Evolutionary conservation across 2,113 vertebrate genomes (phyloP), one percentile per base, ranked within the genome.

Genomic region (Zapus hudsonius): DNA sequence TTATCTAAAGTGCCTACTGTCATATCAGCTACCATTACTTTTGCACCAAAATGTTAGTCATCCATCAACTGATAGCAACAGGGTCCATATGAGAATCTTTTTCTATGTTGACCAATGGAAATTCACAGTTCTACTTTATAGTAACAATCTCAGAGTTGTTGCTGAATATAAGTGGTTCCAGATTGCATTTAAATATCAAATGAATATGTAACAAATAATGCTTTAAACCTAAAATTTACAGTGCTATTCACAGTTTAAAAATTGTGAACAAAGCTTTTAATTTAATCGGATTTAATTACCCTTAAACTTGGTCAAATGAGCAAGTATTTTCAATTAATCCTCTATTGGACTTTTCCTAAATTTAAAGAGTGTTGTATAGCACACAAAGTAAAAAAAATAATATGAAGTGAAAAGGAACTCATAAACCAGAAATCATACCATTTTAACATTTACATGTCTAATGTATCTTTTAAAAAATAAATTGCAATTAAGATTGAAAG

Each of bases 391-490:
- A 76, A 2, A 89, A 85, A 81, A 66, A 47, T 69, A 75, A 44
- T 79, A 61, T 67, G 38, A 93, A 80, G n/a, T 79, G 29, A 90
- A 89, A 67, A 52, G 7, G 10, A 76, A 70, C 52, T 55, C 57
- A 73, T 57, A 87, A 67, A 36, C 84, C 52, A 86, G 23, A 70
- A 85, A 85, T 2, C 9, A 76, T 61, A 61, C 12, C 9, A 59
- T 38, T 63, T 63, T 84, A 16, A 66, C 31, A 93, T 76, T 76
- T 88, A 63, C 69, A 61, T 61, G 6, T 81, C 33, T 75, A 88
- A 94, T 44, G 59, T 52, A 7, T 72, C 19, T 72, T 61, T 76
- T 36, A 80, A 93, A 80, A 93, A 90, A 69, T 69, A 78, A 83
- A 33, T 63, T 57, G 64, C 23, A 63, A 76, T n/a, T 81, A 63